Evolutionary conservation across 2,113 vertebrate species (phyloP), one percentile per base, ranked within the genome.

Genomic region (Platichthys flesus): DNA sequence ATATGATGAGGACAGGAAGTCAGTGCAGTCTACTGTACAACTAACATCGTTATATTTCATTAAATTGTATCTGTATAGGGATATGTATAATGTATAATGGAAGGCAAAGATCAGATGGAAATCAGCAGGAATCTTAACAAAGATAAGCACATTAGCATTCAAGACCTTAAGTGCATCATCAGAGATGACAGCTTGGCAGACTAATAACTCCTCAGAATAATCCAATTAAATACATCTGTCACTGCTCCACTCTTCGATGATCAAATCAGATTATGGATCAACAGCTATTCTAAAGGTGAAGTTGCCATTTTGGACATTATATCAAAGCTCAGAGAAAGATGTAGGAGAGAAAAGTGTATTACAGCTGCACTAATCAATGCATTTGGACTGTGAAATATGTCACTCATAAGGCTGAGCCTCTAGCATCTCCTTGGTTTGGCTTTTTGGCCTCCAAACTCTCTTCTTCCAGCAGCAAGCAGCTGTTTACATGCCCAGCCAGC

Each of bases 71-170:
- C 6, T 31, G 31, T 35, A 16, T 47, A 28, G 26, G 9, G 3
- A 9, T 3, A 12, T 15, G 10, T 55, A 4, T 13, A n/a, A 20
- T 54, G 16, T 23, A 15, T 55, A 21, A 55, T 6, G 52, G 10
- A 9, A 31, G 14, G 31, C 31, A 31, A 31, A 31, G 31, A 31
- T 31, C 31, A 31, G 31, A 37, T 3, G 4, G 14, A 37, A 23
- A 35, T 21, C 49, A 51, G 51, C 15, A 23, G 14, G 51, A 40
- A 51, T 37, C 18, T 24, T 21, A 51, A 45, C 24, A 9, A 28
- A 70, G 26, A 74, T 16, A 42, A 61, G 45, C 23, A 15, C 51
- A 64, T n/a, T 52, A 14, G 51, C 51, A 52, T 52, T 9, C 51
- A n/a, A n/a, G 8, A n/a, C 51, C 51, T 2, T 9, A 3, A 4